Evolutionary conservation across 2,888 invertebrate species (phyloP), one percentile per base, ranked within the genome.

Genomic region (Ichneumoninae sp.): DNA sequence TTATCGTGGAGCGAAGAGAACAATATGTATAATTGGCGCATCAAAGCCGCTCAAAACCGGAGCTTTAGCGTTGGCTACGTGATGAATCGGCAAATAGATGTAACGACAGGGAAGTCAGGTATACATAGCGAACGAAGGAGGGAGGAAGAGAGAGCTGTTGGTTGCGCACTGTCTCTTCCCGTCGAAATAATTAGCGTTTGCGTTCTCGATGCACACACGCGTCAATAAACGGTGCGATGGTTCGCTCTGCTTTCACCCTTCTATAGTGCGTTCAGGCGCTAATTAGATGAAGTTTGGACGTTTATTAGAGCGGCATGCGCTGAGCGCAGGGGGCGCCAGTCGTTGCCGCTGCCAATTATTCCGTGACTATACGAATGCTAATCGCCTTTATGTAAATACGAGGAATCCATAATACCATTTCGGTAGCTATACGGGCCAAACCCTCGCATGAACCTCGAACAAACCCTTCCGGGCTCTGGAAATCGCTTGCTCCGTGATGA

Each of bases 281-380:
- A 91, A 92, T 91, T 91, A 90, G 90, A 90, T 90, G 89, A 91
- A 91, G 91, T 91, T 91, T 89, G 88, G 86, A 83, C 90, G 88
- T 91, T 90, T 89, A 90, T 90, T 90, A 90, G 88, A 85, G 84
- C 87, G 70, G 54, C 72, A 72, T 72, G 68, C 57, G 33, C 57
- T 44, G 44, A 22, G 10, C 30, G 57, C 85, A 52, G 81, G 84
- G 40, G 80, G 72, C 71, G 82, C 69, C 40, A 60, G 26, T 30
- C 72, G 81, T 72, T 74, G 80, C 75, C 85, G 87, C 86, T 86
- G 84, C 87, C 91, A 90, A 90, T 91, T 91, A 88, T 86, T 86
- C 86, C 82, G 72, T 2, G 33, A 70, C 87, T 76, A 60, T 50
- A 80, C 87, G 89, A 88, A 91, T 90, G 88, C 90, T 91, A 91